Base-by-base conservation (phyloP, 2,113 vertebrate genomes). In the Tyrannus savana region DNA sequence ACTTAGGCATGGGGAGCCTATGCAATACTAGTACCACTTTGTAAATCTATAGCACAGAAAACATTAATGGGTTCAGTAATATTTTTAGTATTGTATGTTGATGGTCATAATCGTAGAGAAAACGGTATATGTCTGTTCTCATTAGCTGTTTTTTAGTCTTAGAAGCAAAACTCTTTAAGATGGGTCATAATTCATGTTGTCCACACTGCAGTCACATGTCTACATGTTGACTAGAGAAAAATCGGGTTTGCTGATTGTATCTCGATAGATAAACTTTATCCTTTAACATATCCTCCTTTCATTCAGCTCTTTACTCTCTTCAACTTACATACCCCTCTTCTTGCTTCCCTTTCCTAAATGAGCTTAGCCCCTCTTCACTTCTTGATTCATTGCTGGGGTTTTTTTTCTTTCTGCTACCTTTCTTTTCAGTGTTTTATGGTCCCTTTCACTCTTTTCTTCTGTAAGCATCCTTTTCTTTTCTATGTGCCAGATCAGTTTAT, bases 231-330 rank as follows among this genome's bases (percentile, higher is more conserved):
- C 64, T 92, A 74, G 73, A 59, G 85, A 92, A 95, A n/a, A n/a
- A n/a, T n/a, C n/a, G n/a, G 90, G 35, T 95, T 96, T 93, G 64
- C 64, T 89, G 83, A 78, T 90, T 74, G 16, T 67, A 60, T 95
- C 93, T 92, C 60, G 35, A 95, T 52, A 93, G 89, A 92, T 93
- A 95, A 93, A 93, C 64, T 92, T 96, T 90, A 90, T 96, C 86
- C 72, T 93, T 86, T 88, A 86, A 93, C 94, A 97, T 93, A 95
- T 90, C 91, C 75, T 96, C 89, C 88, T 95, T 93, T 97, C 92
- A 90, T 90, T 92, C 80, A 78, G 81, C 91, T 92, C 86, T 95
- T 90, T 92, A 88, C 31, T 83, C 12, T 68, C 13, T 76, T 87
- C 19, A 2, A 8, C 85, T 85, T 88, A 41, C 71, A 59, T 88